Evolutionary conservation across 2,113 vertebrate species (phyloP).

Genomic region (Cettia cetti): DNA sequence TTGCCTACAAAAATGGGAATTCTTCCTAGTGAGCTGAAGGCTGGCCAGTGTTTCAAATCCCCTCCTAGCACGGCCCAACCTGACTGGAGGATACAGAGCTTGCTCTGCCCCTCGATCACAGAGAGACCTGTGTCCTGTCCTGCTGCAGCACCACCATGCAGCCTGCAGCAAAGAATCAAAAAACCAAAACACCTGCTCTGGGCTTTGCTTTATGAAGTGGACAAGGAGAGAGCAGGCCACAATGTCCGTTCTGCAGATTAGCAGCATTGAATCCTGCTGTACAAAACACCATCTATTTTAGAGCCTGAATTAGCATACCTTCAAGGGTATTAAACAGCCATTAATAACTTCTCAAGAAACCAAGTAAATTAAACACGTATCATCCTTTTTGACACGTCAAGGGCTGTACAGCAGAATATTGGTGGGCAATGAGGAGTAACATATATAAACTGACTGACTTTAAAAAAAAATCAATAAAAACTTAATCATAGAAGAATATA

Average conservation of each 20-base stretch:
- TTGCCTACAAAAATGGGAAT: not conserved
- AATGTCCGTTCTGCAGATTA: not conserved
- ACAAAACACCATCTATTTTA: not conserved
- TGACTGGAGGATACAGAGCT: not conserved
- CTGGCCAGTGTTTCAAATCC: not conserved
- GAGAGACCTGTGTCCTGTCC: rapidly evolving
- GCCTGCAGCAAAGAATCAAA: not conserved
- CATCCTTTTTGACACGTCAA: not conserved
- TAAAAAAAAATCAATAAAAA: constrained; percentile 35
- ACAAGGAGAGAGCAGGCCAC: not conserved
- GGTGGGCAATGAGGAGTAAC: constrained; percentile 1
- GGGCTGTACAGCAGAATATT: not conserved
- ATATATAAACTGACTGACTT: not conserved
- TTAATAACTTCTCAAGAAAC: not conserved
- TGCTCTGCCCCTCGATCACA: rapidly evolving
- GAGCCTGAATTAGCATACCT: not conserved
- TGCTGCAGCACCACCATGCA: not conserved
- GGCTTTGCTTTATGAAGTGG: not conserved
- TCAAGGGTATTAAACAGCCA: not conserved
- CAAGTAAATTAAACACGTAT: not conserved
- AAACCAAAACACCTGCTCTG: not conserved
- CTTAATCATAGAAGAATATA: constrained; percentile 38
- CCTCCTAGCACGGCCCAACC: not conserved
- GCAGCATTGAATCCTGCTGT: not conserved
- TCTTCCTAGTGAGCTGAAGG: not conserved